A percentile compares a stretch with the other conserved stretches of the same genome.
Conservation (phyloP, 2,888 invertebrate genomes). For the Sarcophaga carnaria region DNA sequence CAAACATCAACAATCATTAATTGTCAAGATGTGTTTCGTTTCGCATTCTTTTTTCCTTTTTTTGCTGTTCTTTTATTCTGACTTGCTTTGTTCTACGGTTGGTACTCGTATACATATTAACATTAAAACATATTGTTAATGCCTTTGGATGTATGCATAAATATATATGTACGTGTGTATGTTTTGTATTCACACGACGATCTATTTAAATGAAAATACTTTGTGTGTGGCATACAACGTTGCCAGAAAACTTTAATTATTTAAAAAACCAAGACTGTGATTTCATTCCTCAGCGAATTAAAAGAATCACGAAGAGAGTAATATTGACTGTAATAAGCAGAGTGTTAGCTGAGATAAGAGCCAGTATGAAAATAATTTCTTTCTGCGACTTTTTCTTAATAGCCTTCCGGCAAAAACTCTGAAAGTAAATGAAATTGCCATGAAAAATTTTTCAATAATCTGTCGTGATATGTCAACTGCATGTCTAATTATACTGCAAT, state of each 20-base stretch:
- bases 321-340: no score
- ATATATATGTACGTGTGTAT: not conserved
- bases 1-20: conserved; percentile 8
- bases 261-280: not conserved
- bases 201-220: not conserved
- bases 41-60: not conserved
- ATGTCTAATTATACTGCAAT: no score
- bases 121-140: not conserved
- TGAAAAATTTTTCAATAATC: no score
- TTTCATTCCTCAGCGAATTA: no score
- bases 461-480: no score
- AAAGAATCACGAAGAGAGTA: no score
- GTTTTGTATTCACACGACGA: not conserved
- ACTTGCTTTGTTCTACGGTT: not conserved
- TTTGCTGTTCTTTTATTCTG: not conserved
- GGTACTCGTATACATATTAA: not conserved
- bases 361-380: no score
- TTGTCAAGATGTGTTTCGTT: conserved; percentile 33
- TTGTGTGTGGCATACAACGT: not conserved
- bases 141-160: not conserved
- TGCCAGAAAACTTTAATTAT: not conserved
- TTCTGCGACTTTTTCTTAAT: no score
- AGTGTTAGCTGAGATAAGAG: no score
- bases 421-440: no score
- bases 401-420: no score